Conservation (phyloP, 2,888 invertebrate genomes). For the Blera fallax region DNA sequence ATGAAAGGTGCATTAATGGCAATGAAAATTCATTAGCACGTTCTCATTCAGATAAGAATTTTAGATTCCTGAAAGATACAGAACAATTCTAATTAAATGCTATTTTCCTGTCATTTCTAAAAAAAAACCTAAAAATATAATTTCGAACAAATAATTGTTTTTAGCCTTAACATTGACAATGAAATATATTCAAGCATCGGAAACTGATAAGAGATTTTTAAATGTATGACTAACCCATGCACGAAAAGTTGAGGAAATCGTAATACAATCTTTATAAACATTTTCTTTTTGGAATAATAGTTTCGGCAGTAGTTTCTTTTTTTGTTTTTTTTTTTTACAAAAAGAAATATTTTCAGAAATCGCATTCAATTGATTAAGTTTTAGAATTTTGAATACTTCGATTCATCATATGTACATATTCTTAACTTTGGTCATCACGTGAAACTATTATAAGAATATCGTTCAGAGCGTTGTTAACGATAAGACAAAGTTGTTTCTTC, state of each 20-base stretch:
- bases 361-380: not conserved
- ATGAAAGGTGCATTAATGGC: too few species aligned
- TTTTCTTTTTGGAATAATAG: not conserved
- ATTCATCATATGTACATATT: too few species aligned
- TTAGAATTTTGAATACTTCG: too few species aligned
- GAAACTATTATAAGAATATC: not conserved
- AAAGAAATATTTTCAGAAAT: not conserved
- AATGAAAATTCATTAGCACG: too few species aligned
- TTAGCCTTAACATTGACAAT: slow-evolving; percentile 36
- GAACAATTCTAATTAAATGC: too few species aligned
- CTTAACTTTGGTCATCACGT: not conserved
- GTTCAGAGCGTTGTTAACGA: not conserved
- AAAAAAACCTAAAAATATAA: too few species aligned
- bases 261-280: not conserved
- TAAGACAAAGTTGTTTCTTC: not conserved
- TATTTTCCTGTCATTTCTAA: too few species aligned
- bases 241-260: not conserved
- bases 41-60: too few species aligned
- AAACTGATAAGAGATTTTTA: slow-evolving; percentile 21
- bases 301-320: not conserved
- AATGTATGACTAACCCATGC: not conserved
- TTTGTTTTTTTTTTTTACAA: not conserved
- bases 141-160: too few species aligned
- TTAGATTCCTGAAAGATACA: too few species aligned
- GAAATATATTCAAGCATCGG: not conserved